Evolutionary conservation across 2,888 invertebrate genomes (phyloP).

Genomic region (Liodrosophila aerea): DNA sequence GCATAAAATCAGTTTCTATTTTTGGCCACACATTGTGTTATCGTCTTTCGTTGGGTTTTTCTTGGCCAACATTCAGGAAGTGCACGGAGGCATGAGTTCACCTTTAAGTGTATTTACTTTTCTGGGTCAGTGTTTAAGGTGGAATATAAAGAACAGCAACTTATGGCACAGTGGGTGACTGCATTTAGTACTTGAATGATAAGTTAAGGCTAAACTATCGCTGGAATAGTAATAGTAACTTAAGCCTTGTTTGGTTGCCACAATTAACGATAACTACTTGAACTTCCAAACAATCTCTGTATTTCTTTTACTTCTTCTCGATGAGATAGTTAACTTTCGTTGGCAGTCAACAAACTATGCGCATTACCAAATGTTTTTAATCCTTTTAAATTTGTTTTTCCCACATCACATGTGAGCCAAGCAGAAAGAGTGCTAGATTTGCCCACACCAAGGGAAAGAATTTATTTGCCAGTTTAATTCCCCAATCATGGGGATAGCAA

Average conservation of each 20-base stretch:
- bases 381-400: slow-evolving; percentile 71
- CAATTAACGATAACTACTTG: slow-evolving; percentile 1
- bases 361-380: slow-evolving; percentile 54
- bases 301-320: slow-evolving; percentile 10
- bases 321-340: slow-evolving; percentile 23
- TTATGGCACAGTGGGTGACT: too few species aligned
- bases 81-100: slow-evolving; percentile 1
- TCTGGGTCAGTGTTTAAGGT: slow-evolving; percentile 27
- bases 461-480: slow-evolving; percentile 70
- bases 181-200: too few species aligned
- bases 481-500: slow-evolving; percentile 67
- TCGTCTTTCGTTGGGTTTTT: slow-evolving; percentile 43
- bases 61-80: slow-evolving; percentile 57
- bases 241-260: neutral
- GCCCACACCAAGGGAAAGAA: slow-evolving; percentile 28
- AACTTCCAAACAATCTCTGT: slow-evolving; percentile 15
- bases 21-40: slow-evolving; percentile 47
- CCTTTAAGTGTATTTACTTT: slow-evolving; percentile 7
- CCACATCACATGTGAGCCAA: slow-evolving; percentile 46
- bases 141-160: neutral
- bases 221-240: too few species aligned
- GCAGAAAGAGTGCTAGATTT: slow-evolving; percentile 39
- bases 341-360: slow-evolving; percentile 42
- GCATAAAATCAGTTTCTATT: slow-evolving; percentile 52
- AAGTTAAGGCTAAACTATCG: too few species aligned